These are phyloP conservation scores for Microplitis mediator DNA, from an alignment of 1,140 invertebrate species.

Conservation along the genomic window DNA sequence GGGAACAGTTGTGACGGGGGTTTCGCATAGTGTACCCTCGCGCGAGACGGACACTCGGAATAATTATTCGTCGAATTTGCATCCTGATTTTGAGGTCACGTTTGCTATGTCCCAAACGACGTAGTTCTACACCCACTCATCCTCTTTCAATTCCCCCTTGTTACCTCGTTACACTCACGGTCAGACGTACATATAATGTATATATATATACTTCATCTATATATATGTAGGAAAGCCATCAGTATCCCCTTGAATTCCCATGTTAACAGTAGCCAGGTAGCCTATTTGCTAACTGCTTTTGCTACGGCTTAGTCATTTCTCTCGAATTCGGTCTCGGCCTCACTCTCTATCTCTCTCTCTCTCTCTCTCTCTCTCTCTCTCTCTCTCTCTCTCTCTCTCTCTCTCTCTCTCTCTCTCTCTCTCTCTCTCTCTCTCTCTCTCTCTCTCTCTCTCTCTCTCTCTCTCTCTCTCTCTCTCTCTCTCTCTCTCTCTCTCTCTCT, in stretches of 20 bases:
- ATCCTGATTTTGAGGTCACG: slow-evolving; percentile 59
- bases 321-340: no score
- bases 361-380: no score
- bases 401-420: no score
- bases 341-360: no score
- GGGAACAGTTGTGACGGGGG: not conserved
- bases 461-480: no score
- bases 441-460: no score
- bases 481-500: no score
- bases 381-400: no score
- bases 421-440: no score
- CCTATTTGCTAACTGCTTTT: not conserved
- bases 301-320: not conserved
- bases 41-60: slow-evolving; percentile 48
- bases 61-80: slow-evolving; percentile 59
- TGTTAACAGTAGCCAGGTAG: no score
- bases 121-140: slow-evolving; percentile 3
- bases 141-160: not conserved
- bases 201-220: not conserved
- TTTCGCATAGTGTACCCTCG: slow-evolving; percentile 11
- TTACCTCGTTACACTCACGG: slow-evolving; percentile 16
- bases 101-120: slow-evolving; percentile 37
- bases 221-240: not conserved
- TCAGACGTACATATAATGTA: not conserved
- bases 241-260: no score